Evolutionary conservation across 2,797 vertebrate species (phyloP).

Genomic region (Carduelis carduelis): DNA sequence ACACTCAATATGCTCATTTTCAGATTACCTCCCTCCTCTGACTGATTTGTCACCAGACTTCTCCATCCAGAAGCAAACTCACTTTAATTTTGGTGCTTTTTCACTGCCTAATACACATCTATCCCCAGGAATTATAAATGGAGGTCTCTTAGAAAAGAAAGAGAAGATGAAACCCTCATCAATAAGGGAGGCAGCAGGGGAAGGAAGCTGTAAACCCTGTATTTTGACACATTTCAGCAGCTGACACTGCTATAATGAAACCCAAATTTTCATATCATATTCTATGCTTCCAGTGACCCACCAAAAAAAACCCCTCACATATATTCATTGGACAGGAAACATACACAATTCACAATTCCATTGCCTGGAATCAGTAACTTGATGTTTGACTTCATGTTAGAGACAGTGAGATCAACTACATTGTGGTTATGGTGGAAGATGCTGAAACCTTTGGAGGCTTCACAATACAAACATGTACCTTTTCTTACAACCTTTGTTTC

Average conservation of each 20-base stretch:
- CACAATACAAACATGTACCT: neutral
- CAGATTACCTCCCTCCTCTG: neutral
- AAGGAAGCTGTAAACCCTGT: neutral
- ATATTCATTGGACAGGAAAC: neutral
- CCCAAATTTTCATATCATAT: neutral
- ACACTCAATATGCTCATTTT: neutral
- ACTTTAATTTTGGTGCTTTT: neutral
- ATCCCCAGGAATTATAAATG: neutral
- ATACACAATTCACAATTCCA: rapidly evolving
- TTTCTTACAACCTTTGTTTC: neutral
- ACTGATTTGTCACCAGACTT: neutral
- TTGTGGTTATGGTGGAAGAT: neutral
- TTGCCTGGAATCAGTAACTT: neutral
- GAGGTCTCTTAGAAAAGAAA: neutral
- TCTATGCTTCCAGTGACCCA: neutral
- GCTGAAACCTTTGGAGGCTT: neutral
- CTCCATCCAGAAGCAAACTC: neutral
- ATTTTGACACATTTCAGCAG: neutral
- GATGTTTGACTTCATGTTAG: neutral
- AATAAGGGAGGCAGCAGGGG: neutral
- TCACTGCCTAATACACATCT: neutral
- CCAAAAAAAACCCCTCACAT: neutral
- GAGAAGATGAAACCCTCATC: neutral
- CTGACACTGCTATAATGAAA: neutral
- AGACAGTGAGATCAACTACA: neutral